Percentiles rank a stretch among this genome's conserved stretches.
phyloP scores from a whole-genome alignment of 1,140 invertebrate genomes.

The Meloidogyne floridensis region DNA sequence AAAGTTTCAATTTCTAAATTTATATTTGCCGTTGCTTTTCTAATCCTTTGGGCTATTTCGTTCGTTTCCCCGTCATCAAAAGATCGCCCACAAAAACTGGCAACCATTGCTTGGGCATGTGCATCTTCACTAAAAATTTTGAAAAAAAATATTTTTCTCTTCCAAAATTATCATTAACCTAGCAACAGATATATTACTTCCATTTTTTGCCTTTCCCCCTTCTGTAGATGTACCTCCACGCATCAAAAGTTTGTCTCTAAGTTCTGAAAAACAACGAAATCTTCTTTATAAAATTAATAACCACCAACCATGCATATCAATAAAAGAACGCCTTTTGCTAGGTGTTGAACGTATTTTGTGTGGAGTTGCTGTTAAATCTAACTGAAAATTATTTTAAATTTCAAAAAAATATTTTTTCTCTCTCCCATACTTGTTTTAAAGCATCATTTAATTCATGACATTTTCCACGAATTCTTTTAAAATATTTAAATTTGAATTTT shows the following conservation, averaged over 20 bases:
- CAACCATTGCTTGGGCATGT: constrained; percentile 66
- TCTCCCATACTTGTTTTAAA: constrained; percentile 54
- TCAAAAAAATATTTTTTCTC: not conserved
- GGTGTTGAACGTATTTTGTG: constrained; percentile 66
- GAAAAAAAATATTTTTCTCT: not conserved
- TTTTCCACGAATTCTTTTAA: constrained; percentile 56
- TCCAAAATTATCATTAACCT: constrained; percentile 39
- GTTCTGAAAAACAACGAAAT: constrained; percentile 35
- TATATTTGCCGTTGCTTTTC: constrained; percentile 64
- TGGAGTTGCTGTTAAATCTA: constrained; percentile 64
- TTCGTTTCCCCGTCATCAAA: constrained; percentile 65
- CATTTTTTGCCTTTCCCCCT: constrained; percentile 53
- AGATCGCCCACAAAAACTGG: constrained; percentile 65
- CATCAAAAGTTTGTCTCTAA: constrained; percentile 63
- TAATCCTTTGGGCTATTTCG: constrained; percentile 65
- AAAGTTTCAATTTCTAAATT: constrained; percentile 65
- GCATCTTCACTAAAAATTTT: constrained; percentile 62
- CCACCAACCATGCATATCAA: constrained; percentile 54
- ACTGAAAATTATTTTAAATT: constrained; percentile 33
- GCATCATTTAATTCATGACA: constrained; percentile 65
- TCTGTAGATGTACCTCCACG: constrained; percentile 54
- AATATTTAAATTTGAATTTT: not conserved
- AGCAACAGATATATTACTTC: constrained; percentile 64
- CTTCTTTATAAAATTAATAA: not conserved
- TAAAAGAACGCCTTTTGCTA: constrained; percentile 62